Evolutionary conservation across 2,888 invertebrate species (phyloP).

Genomic region (Apamea anceps): DNA sequence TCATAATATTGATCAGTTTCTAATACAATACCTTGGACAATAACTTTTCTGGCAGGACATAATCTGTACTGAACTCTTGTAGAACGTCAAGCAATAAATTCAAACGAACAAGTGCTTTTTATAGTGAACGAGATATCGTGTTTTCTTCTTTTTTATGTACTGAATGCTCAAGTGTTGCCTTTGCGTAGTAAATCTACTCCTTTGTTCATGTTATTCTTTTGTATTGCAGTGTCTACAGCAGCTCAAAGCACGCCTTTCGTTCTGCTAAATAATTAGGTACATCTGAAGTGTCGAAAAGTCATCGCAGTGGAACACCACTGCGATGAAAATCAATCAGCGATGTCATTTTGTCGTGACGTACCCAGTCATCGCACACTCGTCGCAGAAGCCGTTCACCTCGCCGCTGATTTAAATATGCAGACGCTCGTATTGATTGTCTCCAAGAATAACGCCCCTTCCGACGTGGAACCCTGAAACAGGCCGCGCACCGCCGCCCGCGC

Average conservation of each 20-base stretch:
- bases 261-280: conserved; percentile 16
- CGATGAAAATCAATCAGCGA: conserved; percentile 28
- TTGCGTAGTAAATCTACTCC: conserved; percentile 42
- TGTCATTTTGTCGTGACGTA: conserved; percentile 47
- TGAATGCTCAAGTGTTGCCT: conserved; percentile 44
- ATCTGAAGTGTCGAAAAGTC: conserved; percentile 10
- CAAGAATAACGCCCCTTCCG: conserved; percentile 85
- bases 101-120: conserved; percentile 47
- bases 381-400: conserved; percentile 76
- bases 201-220: conserved; percentile 32
- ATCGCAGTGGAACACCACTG: too few species aligned
- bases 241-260: neutral
- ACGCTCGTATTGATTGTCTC: conserved; percentile 88
- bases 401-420: conserved; percentile 88
- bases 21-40: conserved; percentile 28
- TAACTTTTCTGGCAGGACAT: conserved; percentile 50
- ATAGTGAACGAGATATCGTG: conserved; percentile 40
- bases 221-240: conserved; percentile 22
- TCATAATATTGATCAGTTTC: neutral
- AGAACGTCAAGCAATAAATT: conserved; percentile 58
- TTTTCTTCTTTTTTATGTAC: conserved; percentile 46
- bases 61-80: conserved; percentile 42
- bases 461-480: conserved; percentile 73
- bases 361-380: conserved; percentile 59
- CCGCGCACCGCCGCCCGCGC: conserved; percentile 66